Base-by-base conservation (phyloP, 2,888 invertebrate species). In the Ernsta delagoae region DNA sequence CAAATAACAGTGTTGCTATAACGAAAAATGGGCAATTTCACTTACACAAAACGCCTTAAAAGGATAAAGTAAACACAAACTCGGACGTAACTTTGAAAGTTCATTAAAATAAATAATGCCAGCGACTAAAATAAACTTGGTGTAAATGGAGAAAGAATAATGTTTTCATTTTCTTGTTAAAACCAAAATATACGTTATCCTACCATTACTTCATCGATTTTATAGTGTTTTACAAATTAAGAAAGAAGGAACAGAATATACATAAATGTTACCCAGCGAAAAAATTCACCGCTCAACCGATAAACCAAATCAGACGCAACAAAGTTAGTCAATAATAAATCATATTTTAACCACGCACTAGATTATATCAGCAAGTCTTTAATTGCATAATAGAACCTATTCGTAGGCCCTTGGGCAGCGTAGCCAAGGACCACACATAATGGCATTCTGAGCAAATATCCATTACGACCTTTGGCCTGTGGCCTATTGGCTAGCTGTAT, bases 361-460 rank as follows among this genome's bases (percentile, higher is more conserved):
- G 36, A 57, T 54, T 60, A 53, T 43, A 59, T 54, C 12, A 66
- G 60, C 41, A n/a, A 66, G 16, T 53, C 24, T 39, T 45, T 39
- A 48, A 36, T 68, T 68, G 62, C 56, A 62, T 62, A 68, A 68
- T 68, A 48, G 24, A 45, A 39, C 39, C 39, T 39, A 39, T 39
- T 39, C 39, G 39, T 39, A 34, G 45, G 57, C 57, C 65, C 65
- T 65, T 56, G 8, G 57, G 59, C 65, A n/a, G n/a, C 43, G 11
- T 7, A 67, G 43, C n/a, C 43, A 61, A 41, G 66, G 66, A 68
- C 68, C 68, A 62, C 68, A 68, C 68, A 68, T 62, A 48, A 57
- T 57, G 48, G 68, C 62, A 68, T 68, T 61, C 67, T 62, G 57
- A 48, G 54, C 68, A 68, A 68, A 68, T 67, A 67, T 62, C 68